Evolutionary conservation across 2,113 vertebrate species (phyloP).

Genomic region (Rhegmatorhina hoffmannsi): DNA sequence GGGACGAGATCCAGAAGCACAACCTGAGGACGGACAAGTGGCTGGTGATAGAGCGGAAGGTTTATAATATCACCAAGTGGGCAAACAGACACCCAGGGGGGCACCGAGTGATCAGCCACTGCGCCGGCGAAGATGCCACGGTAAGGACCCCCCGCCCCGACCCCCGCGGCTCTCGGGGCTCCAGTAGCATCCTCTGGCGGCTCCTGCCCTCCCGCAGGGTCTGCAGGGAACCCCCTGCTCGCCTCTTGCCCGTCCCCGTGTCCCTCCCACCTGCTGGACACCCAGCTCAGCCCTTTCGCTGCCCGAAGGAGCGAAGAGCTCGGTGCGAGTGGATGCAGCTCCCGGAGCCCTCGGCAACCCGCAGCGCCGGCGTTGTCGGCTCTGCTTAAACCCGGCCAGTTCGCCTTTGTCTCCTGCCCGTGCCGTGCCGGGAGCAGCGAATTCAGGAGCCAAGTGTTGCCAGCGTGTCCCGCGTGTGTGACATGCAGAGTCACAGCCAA

Average conservation of each 20-base stretch:
- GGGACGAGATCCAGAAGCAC: conserved; percentile 93
- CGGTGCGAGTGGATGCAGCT: rapidly evolving
- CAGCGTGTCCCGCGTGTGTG: rapidly evolving
- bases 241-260: neutral
- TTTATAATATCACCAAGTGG: conserved; percentile 91
- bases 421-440: neutral
- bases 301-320: neutral
- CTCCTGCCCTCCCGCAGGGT: neutral
- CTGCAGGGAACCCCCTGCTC: neutral
- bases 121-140: conserved; percentile 92
- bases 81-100: conserved; percentile 88
- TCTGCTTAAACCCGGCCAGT: neutral
- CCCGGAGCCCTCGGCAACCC: neutral
- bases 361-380: neutral
- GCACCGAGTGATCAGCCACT: conserved; percentile 84
- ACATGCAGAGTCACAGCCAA: neutral
- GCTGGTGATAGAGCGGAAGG: conserved; percentile 92
- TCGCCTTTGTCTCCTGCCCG: neutral
- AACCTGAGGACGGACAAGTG: conserved; percentile 85
- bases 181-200: neutral
- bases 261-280: neutral
- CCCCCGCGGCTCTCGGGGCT: neutral
- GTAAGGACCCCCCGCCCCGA: conserved; percentile 69
- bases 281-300: neutral
- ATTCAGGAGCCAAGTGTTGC: rapidly evolving